Conservation (phyloP, 2,113 vertebrate genomes). For the Narcine bancroftii region DNA sequence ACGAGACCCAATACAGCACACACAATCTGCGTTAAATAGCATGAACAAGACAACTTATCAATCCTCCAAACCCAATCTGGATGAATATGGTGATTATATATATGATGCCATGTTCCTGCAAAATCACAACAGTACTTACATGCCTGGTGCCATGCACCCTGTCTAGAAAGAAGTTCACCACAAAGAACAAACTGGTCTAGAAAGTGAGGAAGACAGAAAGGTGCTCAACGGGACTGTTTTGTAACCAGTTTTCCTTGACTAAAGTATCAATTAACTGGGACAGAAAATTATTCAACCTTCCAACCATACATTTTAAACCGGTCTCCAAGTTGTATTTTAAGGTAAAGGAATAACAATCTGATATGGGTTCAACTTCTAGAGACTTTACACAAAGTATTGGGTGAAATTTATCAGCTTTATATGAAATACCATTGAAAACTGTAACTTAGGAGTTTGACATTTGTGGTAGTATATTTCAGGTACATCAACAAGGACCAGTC, state of each 20-base stretch:
- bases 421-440: background rate
- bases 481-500: background rate
- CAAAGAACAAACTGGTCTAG: background rate
- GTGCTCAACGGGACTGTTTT: background rate
- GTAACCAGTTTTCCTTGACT: background rate
- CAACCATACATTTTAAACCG: background rate
- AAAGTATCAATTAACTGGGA: background rate
- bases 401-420: background rate
- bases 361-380: background rate
- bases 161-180: background rate
- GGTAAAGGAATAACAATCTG: background rate
- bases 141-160: background rate
- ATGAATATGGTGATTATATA: slow-evolving; percentile 15
- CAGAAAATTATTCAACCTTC: background rate
- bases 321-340: background rate
- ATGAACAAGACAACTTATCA: slow-evolving; percentile 38
- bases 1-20: slow-evolving; percentile 38
- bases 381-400: background rate
- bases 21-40: background rate
- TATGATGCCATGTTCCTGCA: slow-evolving; percentile 39
- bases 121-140: slow-evolving; percentile 29
- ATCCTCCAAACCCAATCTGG: background rate
- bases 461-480: background rate
- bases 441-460: background rate
- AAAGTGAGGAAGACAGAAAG: background rate